Base-by-base conservation (phyloP, 1,140 invertebrate species). In the Ceratosolen fusciceps region DNA sequence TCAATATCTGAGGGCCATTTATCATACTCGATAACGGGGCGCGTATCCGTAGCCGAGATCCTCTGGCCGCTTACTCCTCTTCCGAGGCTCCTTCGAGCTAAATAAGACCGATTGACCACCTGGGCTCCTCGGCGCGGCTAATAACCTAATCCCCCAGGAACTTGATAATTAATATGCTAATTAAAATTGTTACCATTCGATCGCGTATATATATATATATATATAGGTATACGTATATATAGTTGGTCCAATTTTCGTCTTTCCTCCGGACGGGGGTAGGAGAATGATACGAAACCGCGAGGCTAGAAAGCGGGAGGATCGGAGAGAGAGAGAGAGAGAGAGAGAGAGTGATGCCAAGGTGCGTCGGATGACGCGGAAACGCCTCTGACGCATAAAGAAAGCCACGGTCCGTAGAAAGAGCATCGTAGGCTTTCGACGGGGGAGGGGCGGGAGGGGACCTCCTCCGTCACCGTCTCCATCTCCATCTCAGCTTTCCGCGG, bases 121-220 rank as follows among this genome's bases (percentile, higher is more conserved):
- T 37, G 34, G 31, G 34, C n/a, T 37, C 4, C 31, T n/a, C 1
- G 3, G 16, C 2, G 0, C 8, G 5, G 31, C 1, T 2, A 1
- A 12, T 56, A 68, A 68, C n/a, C 16, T 29, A 14, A 26, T 68
- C 19, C 12, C n/a, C 39, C 7, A 2, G 24, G 29, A 73, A 72
- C 31, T 58, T 78, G 56, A 72, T 78, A 78, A 78, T 78, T 54
- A 78, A 78, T 78, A 78, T 78, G 76, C 76, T 78, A 72, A 78
- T 78, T 26, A 49, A 62, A 72, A 24, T 29, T 60, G 67, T 74
- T 74, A 49, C 31, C 52, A 74, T 56, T 43, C 39, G 29, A 21
- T 54, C 47, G 21, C 16, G 21, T 62, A 56, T 58, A 56, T 79
- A n/a, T n/a, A n/a, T n/a, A n/a, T n/a, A n/a, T n/a, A n/a, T n/a